These are phyloP conservation scores for Heliornis fulica DNA, from an alignment of 2,113 vertebrate species.

Conservation along the genomic window DNA sequence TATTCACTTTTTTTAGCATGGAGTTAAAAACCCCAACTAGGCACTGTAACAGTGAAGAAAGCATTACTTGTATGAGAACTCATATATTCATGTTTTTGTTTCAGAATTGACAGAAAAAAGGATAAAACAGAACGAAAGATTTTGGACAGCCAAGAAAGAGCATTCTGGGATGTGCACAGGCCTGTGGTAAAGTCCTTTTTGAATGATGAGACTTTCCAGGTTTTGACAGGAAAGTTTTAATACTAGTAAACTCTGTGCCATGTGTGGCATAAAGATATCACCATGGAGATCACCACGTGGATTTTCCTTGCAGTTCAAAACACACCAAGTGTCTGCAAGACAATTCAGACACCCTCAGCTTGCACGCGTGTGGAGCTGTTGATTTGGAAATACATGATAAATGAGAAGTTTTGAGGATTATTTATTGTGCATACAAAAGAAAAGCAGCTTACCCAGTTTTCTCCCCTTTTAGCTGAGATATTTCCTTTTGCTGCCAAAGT, in stretches of 20 bases:
- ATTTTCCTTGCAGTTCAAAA: not conserved
- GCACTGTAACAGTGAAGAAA: not conserved
- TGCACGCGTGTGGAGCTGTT: not conserved
- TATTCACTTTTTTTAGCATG: not conserved
- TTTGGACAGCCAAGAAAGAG: constrained; percentile 95
- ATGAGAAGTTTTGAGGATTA: not conserved
- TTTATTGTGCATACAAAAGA: not conserved
- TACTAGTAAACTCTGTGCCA: not conserved
- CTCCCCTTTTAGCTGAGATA: not conserved
- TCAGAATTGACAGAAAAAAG: constrained; percentile 94
- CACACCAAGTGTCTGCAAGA: not conserved
- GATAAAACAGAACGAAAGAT: constrained; percentile 98
- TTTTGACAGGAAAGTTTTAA: not conserved
- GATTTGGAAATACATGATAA: not conserved
- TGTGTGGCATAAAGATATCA: not conserved
- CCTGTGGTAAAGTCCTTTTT: constrained; percentile 86
- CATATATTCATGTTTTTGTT: not conserved
- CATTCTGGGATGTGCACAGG: constrained; percentile 96
- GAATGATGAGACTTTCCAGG: not conserved
- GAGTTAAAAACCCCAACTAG: not conserved
- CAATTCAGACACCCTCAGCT: not conserved
- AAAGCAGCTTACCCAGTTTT: not conserved
- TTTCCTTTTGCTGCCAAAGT: not conserved
- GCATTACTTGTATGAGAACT: not conserved
- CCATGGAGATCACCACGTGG: not conserved